Conservation (phyloP, 1,140 invertebrate species). For the Colletes latitarsis region DNA sequence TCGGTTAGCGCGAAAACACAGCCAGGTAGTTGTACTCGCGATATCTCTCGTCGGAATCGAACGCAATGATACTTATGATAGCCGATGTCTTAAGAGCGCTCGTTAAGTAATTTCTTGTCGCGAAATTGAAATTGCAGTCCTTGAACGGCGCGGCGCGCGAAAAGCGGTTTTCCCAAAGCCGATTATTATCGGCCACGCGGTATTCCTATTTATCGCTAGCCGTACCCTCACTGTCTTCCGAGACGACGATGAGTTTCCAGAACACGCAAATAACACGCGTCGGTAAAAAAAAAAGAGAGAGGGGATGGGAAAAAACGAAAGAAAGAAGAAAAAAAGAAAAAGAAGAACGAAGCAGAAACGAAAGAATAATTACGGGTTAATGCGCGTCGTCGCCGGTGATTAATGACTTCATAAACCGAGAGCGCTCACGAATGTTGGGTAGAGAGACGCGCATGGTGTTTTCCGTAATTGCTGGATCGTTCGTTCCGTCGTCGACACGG, state of each 20-base stretch:
- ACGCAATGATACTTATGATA: slow-evolving; percentile 20
- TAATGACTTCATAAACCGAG: slow-evolving; percentile 60
- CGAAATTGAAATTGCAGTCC: slow-evolving; percentile 51
- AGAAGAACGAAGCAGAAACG: slow-evolving; percentile 13
- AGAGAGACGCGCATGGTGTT: slow-evolving; percentile 31
- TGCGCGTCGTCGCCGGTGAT: slow-evolving; percentile 57
- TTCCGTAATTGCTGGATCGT: slow-evolving; percentile 59
- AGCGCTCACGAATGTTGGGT: slow-evolving; percentile 29
- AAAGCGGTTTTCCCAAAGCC: slow-evolving; percentile 34
- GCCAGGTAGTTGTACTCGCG: slow-evolving; percentile 1
- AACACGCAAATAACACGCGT: slow-evolving; percentile 47
- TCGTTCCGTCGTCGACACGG: slow-evolving; percentile 40
- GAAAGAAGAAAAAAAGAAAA: neutral
- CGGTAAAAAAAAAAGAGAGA: neutral
- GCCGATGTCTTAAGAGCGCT: slow-evolving; percentile 13
- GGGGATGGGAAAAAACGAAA: no score
- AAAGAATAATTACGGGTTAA: slow-evolving; percentile 49
- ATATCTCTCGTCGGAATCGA: slow-evolving; percentile 33
- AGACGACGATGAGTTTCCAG: slow-evolving; percentile 50
- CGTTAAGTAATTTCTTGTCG: slow-evolving; percentile 38
- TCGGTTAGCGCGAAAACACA: slow-evolving; percentile 49
- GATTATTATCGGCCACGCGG: slow-evolving; percentile 47
- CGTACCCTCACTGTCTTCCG: slow-evolving; percentile 30
- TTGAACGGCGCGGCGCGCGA: slow-evolving; percentile 24
- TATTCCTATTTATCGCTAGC: slow-evolving; percentile 48